Evolutionary conservation across 2,797 vertebrate species (phyloP).

Genomic region (Heliangelus exortis): DNA sequence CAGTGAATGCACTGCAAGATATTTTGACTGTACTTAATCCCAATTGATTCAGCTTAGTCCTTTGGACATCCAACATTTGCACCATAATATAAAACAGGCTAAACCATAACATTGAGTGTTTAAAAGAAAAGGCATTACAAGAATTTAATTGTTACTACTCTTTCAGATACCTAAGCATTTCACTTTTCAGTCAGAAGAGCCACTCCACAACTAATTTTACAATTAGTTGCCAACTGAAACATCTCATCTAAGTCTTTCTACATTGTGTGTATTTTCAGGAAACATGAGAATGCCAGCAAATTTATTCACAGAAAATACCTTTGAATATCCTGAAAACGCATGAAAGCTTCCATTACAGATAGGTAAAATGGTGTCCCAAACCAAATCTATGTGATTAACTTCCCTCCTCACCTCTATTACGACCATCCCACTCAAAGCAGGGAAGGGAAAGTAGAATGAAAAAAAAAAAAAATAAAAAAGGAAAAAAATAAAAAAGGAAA

Average conservation of each 20-base stretch:
- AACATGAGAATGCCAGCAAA: background rate
- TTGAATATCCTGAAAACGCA: background rate
- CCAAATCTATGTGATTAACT: background rate
- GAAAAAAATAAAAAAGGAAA: background rate
- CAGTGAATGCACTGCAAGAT: background rate
- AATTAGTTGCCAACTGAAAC: background rate
- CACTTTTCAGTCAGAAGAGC: background rate
- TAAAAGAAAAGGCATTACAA: constrained; percentile 25
- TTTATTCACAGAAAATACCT: background rate
- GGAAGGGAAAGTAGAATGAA: background rate
- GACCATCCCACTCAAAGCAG: background rate
- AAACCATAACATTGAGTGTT: background rate
- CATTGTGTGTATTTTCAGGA: background rate
- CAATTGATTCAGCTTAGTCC: background rate
- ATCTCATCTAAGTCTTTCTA: background rate
- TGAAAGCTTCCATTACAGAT: background rate
- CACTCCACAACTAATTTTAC: background rate
- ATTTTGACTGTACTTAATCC: background rate
- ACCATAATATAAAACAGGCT: background rate
- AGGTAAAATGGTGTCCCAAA: background rate
- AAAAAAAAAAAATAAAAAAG: background rate
- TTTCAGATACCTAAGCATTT: background rate
- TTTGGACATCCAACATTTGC: background rate
- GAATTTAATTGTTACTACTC: constrained; percentile 21
- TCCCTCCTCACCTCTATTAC: fast-evolving